Base-by-base conservation (phyloP, 2,113 vertebrate species). In the Bolborhynchus lineola region DNA sequence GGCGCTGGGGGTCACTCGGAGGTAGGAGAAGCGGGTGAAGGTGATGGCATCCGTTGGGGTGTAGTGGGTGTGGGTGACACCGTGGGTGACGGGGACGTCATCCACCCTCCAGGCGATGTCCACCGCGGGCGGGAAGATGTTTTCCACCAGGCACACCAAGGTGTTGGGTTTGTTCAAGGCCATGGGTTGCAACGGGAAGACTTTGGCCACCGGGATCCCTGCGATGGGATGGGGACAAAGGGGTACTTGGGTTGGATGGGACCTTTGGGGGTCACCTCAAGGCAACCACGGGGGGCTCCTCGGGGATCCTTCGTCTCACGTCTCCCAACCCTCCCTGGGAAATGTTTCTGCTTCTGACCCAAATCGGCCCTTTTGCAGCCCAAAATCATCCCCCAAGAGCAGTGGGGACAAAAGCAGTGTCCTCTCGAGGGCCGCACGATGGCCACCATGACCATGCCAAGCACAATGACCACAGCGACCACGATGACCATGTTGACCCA, bases 391-490 rank as follows among this genome's bases (percentile, higher is more conserved):
- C 19, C 12, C 31, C 13, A n/a, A 57, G 12, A n/a, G 55, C 53
- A n/a, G n/a, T 6, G 6, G 31, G 55, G 33, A 20, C 6, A 33
- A 57, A 57, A n/a, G n/a, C 55, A 57, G 55, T 20, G 19, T 57
- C 55, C 19, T 12, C 31, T 21, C 2, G 4, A 57, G 53, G 31
- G 11, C 53, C 0, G 1, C 31, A n/a, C 6, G 1, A 14, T n/a
- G 55, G n/a, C 19, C 19, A 57, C 55, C 55, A 3, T 57, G 55
- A 20, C 31, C 8, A 33, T 33, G 53, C 4, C 29, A 55, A 55
- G 17, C 17, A 19, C 52, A 55, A 31, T 19, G 17, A 55, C 11
- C 52, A 53, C 29, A 53, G 52, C 11, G 52, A 53, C 52, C 52
- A 31, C 16, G 1, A 33, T 55, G 53, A 53, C 16, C 52, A 53